Evolutionary conservation across 1,140 invertebrate species (phyloP).

Genomic region (Platyscapa corneri): DNA sequence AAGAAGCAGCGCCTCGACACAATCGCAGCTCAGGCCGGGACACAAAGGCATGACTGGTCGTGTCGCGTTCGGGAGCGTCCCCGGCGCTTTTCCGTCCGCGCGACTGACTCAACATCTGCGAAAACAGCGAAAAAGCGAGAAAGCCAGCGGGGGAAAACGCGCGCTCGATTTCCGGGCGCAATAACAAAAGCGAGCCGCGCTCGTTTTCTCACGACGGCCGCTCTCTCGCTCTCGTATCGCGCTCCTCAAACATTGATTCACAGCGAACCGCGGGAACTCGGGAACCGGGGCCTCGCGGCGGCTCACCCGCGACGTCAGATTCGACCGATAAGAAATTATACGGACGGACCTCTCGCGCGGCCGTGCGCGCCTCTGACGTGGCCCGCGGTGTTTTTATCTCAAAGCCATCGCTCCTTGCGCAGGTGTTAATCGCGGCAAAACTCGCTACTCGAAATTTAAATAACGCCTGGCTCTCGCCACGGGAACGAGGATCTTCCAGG

Average conservation of each 20-base stretch:
- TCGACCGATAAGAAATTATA: conserved; percentile 52
- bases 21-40: not conserved
- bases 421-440: not conserved
- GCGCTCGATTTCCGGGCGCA: no score
- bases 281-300: no score
- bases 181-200: no score
- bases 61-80: not conserved
- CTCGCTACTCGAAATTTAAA: not conserved
- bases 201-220: conserved; percentile 44
- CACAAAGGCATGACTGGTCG: not conserved
- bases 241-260: conserved; percentile 52
- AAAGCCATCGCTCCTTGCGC: not conserved
- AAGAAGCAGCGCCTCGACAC: not conserved
- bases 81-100: no score
- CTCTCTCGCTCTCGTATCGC: conserved; percentile 17
- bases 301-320: conserved; percentile 34
- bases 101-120: no score
- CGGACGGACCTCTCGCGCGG: not conserved
- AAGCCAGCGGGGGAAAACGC: not conserved
- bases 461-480: not conserved
- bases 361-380: no score
- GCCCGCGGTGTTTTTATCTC: not conserved
- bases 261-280: not conserved
- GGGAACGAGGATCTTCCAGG: no score
- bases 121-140: no score